Evolutionary conservation across 2,888 invertebrate species (phyloP).

Genomic region (Cataglyphis altisquamis): DNA sequence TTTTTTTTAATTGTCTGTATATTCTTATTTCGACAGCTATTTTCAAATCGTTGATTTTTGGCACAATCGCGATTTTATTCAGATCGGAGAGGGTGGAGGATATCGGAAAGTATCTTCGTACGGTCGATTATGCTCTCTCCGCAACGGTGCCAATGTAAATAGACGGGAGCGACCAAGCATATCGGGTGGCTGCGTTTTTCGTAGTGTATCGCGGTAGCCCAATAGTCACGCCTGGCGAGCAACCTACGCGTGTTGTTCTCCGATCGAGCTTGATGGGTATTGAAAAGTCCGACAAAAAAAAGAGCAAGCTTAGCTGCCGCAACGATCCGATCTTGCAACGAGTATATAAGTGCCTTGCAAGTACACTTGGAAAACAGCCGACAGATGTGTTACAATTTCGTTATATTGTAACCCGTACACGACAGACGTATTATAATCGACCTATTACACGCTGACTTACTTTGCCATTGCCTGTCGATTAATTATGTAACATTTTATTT

Average conservation of each 20-base stretch:
- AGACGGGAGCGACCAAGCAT: conserved; percentile 78
- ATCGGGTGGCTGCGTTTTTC: conserved; percentile 77
- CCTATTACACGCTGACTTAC: not conserved
- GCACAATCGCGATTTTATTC: conserved; percentile 37
- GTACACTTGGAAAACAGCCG: conserved; percentile 64
- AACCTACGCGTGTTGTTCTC: conserved; percentile 77
- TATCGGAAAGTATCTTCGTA: conserved; percentile 61
- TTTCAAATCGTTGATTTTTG: not conserved
- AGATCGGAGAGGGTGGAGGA: not conserved
- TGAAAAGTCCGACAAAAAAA: conserved; percentile 78
- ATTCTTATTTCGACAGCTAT: not conserved
- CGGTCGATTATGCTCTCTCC: conserved; percentile 62
- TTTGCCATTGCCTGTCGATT: not conserved
- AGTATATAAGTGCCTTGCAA: conserved; percentile 55
- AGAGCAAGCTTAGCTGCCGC: conserved; percentile 57
- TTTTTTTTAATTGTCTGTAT: not conserved
- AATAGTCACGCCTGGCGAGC: conserved; percentile 79
- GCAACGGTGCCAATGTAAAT: conserved; percentile 79
- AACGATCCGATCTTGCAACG: conserved; percentile 67
- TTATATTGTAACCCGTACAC: conserved; percentile 24
- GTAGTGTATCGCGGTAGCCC: conserved; percentile 79
- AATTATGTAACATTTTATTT: not conserved
- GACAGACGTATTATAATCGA: not conserved
- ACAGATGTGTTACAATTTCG: conserved; percentile 18
- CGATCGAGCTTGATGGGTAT: conserved; percentile 75